These are phyloP conservation scores for Turnix velox DNA, from an alignment of 2,113 vertebrate genomes.

Conservation along the genomic window DNA sequence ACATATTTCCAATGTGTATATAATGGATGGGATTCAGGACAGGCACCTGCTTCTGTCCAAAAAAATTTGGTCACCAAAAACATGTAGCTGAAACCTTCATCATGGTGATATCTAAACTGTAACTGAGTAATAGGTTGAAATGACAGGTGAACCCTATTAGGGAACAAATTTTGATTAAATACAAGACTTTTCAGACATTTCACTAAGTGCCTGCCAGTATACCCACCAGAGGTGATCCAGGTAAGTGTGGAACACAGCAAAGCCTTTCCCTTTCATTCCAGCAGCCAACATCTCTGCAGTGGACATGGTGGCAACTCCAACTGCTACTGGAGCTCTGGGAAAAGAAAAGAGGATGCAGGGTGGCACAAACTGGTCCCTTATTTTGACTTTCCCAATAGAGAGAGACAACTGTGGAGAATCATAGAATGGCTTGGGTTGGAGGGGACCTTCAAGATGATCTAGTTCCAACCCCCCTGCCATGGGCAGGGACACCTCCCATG, in stretches of 20 bases:
- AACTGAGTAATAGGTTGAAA: background rate
- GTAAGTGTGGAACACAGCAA: constrained; percentile 87
- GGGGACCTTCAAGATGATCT: too few relatives aligned
- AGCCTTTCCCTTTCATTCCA: constrained; percentile 92
- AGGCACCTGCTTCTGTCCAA: background rate
- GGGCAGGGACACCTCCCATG: too few relatives aligned
- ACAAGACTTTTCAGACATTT: background rate
- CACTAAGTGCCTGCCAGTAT: background rate
- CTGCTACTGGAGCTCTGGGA: constrained; percentile 85
- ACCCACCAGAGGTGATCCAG: constrained; percentile 91
- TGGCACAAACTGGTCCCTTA: background rate
- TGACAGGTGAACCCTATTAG: background rate
- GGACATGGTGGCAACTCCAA: constrained; percentile 85
- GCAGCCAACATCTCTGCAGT: constrained; percentile 82
- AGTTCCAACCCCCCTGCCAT: too few relatives aligned
- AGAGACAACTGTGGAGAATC: background rate
- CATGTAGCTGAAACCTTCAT: background rate
- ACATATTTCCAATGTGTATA: background rate
- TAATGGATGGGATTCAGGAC: background rate
- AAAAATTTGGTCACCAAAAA: background rate
- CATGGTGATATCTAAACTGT: background rate
- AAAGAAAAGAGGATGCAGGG: background rate
- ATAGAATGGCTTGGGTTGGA: too few relatives aligned
- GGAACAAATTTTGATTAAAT: background rate
- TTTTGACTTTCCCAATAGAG: background rate